Evolutionary conservation across 2,797 vertebrate genomes (phyloP), one percentile per base, ranked within the genome.

Genomic region (Valencia hispanica): DNA sequence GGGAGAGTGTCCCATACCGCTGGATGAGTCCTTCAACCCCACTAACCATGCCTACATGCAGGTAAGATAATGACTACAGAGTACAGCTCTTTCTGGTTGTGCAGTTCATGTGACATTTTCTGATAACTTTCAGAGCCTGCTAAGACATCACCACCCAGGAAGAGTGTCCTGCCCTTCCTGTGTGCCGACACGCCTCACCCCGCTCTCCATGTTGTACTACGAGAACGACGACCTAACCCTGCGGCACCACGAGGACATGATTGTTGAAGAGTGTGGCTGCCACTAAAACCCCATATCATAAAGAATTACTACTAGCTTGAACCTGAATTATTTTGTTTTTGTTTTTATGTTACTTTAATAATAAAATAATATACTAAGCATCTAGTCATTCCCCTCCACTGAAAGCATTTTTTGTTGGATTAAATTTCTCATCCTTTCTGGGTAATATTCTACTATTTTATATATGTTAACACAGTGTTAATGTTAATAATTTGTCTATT

Each of bases 1-100:
- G 50, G 97, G 97, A 41, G 94, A 92, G 55, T 98, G 97, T 73
- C 97, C 97, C 0, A 90, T 89, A 0, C 97, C 97, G 0, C 92
- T 98, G 81, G 97, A 97, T 0, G 97, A 97, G 84, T 95, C 94
- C 66, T 97, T 97, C 91, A 93, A 91, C 15, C 97, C 97, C 51
- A 98, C 97, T 70, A 98, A 98, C 88, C 97, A 98, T 0, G 97
- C 97, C 0, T 98, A 98, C 90, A 97, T 98, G 88, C 97, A 97
- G 96, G 97, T 98, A 87, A 94, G 93, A 65, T 51, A 93, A 61
- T 48, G 9, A 22, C 43, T 8, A 0, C 15, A 25, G 1, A 66
- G 5, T 39, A 39, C 1, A 5, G 2, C 25, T 30, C 53, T 25
- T 5, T 30, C 17, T 30, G 10, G 6, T 47, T 59, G n/a, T 3